A percentile compares a stretch with the other conserved stretches of the same genome.
These are phyloP conservation scores for Dinoponera quadriceps DNA, from an alignment of 1,140 invertebrate species.

Conservation along the genomic window DNA sequence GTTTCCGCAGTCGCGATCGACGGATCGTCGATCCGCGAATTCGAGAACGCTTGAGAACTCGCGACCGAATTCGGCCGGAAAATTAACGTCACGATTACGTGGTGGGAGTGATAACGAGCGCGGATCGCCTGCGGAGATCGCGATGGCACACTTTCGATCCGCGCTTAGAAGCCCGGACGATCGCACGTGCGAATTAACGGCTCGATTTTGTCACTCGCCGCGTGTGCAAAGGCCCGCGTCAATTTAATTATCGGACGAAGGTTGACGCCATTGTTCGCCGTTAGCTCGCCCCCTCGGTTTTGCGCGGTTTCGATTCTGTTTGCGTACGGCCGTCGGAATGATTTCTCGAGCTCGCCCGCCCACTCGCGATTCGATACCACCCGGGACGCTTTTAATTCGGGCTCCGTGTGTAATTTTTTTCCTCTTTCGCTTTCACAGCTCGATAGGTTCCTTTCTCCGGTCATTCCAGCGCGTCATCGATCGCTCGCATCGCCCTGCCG, in stretches of 20 bases:
- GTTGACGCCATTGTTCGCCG: slow-evolving; percentile 66
- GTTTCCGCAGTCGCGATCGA: too few relatives aligned
- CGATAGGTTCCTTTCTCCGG: slow-evolving; percentile 29
- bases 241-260: slow-evolving; percentile 75
- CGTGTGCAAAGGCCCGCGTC: slow-evolving; percentile 72
- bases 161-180: slow-evolving; percentile 38
- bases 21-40: too few relatives aligned
- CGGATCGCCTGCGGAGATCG: background rate
- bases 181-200: slow-evolving; percentile 68
- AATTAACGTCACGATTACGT: too few relatives aligned
- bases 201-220: slow-evolving; percentile 72
- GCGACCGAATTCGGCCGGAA: too few relatives aligned
- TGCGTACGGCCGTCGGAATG: slow-evolving; percentile 46
- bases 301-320: slow-evolving; percentile 70
- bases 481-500: slow-evolving; percentile 5
- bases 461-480: slow-evolving; percentile 23
- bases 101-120: background rate
- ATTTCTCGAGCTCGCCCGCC: slow-evolving; percentile 61
- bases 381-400: slow-evolving; percentile 27
- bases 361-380: slow-evolving; percentile 44
- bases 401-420: slow-evolving; percentile 71
- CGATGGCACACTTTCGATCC: slow-evolving; percentile 42
- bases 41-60: too few relatives aligned
- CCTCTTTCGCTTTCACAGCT: slow-evolving; percentile 14
- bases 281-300: slow-evolving; percentile 63